A percentile compares a stretch with the other conserved stretches of the same genome.
These are phyloP conservation scores for Dichetophora obliterata DNA, from an alignment of 2,888 invertebrate genomes.

Conservation along the genomic window DNA sequence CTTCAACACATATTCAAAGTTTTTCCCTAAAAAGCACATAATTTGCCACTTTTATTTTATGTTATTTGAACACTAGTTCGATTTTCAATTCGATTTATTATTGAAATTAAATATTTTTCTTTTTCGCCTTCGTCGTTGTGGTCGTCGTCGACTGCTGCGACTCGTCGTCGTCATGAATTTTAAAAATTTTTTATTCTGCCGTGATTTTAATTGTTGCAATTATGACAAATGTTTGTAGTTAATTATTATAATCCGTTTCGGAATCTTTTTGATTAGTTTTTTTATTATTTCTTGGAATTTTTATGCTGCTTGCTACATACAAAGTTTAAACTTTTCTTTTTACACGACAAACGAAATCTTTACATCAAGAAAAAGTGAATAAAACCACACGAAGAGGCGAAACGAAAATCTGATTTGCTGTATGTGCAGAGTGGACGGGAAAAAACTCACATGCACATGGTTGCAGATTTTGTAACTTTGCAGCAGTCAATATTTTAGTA, in stretches of 20 bases:
- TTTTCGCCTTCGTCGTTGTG: constrained; percentile 33
- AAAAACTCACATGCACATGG: not conserved
- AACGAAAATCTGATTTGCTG: not conserved
- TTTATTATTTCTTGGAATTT: no score
- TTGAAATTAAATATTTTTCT: constrained; percentile 11
- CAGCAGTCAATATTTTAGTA: no score
- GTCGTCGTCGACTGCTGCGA: constrained; percentile 21
- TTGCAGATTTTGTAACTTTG: no score
- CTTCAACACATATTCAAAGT: constrained; percentile 27
- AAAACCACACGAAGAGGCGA: constrained; percentile 16
- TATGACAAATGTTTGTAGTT: no score
- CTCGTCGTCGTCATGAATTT: constrained; percentile 31
- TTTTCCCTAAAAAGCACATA: not conserved
- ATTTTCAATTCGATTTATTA: not conserved
- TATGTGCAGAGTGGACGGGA: not conserved
- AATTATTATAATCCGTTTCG: not conserved
- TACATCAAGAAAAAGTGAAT: constrained; percentile 19
- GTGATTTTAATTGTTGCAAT: constrained; percentile 8
- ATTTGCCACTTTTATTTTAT: not conserved
- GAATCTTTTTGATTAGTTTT: no score
- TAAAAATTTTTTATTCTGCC: not conserved
- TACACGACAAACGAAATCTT: constrained; percentile 21
- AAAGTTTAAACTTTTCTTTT: constrained; percentile 27
- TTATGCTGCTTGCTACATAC: not conserved
- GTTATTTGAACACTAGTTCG: not conserved